A percentile compares a stretch with the other conserved stretches of the same genome.
These are phyloP conservation scores for Papilio polyxenes DNA, from an alignment of 1,140 invertebrate genomes.

Conservation along the genomic window DNA sequence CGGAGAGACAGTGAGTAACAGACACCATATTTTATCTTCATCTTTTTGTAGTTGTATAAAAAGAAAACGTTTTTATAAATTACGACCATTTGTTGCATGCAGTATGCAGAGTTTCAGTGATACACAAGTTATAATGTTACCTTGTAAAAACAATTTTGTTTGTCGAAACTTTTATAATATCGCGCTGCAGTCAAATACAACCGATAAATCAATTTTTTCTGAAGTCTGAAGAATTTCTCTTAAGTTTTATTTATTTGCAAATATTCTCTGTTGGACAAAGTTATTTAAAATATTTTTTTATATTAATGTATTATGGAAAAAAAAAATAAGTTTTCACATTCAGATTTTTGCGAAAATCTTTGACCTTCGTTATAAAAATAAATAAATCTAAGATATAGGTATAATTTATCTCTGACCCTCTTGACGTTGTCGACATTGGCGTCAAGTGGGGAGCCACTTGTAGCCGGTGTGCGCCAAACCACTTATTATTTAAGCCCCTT, in stretches of 20 bases:
- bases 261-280: too few relatives aligned
- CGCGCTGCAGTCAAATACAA: too few relatives aligned
- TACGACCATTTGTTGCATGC: neutral
- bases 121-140: neutral
- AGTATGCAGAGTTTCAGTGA: neutral
- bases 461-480: slow-evolving; percentile 2
- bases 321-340: too few relatives aligned
- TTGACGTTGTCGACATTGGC: slow-evolving; percentile 14
- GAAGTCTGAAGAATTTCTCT: too few relatives aligned
- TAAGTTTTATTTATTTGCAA: too few relatives aligned
- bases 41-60: neutral
- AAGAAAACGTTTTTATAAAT: neutral
- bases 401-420: slow-evolving; percentile 20
- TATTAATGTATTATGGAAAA: too few relatives aligned
- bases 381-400: neutral
- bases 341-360: too few relatives aligned
- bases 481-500: neutral
- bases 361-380: neutral
- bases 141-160: neutral
- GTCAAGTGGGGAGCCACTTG: slow-evolving; percentile 10
- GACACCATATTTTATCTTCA: neutral
- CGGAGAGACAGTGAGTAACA: neutral
- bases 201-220: too few relatives aligned
- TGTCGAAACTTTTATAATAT: too few relatives aligned
- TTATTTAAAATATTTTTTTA: too few relatives aligned